Evolutionary conservation across 2,113 vertebrate species (phyloP).

Genomic region (Jaculus jaculus): DNA sequence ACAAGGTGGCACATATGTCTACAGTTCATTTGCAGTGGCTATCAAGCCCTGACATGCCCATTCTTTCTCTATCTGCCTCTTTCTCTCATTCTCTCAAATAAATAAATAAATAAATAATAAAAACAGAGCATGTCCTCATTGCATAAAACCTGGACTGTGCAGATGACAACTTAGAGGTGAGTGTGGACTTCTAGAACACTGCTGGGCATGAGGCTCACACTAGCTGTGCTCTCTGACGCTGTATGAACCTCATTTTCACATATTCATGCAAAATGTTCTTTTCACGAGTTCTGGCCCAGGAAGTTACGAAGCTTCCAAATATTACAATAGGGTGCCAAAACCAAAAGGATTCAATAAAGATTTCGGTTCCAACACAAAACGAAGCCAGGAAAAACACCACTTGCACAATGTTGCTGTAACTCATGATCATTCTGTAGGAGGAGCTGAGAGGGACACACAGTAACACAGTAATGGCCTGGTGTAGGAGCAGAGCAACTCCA

Average conservation of each 20-base stretch:
- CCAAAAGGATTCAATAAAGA: neutral
- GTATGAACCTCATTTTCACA: neutral
- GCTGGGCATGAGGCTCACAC: too few relatives aligned
- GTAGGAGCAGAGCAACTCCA: neutral
- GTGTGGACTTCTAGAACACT: too few relatives aligned
- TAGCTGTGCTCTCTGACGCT: neutral
- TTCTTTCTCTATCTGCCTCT: too few relatives aligned
- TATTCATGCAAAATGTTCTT: fast-evolving
- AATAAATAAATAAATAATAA: too few relatives aligned
- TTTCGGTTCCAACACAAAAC: neutral
- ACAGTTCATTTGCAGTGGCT: too few relatives aligned
- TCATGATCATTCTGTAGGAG: neutral
- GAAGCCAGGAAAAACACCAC: neutral
- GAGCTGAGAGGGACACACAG: too few relatives aligned
- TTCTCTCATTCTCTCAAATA: too few relatives aligned
- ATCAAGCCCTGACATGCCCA: too few relatives aligned
- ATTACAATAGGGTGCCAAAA: fast-evolving
- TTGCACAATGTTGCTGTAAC: neutral
- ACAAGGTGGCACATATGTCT: too few relatives aligned
- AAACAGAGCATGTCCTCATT: fast-evolving
- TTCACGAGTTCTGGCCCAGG: neutral
- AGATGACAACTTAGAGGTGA: too few relatives aligned
- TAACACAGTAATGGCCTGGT: neutral
- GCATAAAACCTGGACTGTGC: fast-evolving
- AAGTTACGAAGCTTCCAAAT: neutral